Evolutionary conservation across 2,797 vertebrate genomes (phyloP), one percentile per base, ranked within the genome.

Genomic region (Salarias fasciatus): DNA sequence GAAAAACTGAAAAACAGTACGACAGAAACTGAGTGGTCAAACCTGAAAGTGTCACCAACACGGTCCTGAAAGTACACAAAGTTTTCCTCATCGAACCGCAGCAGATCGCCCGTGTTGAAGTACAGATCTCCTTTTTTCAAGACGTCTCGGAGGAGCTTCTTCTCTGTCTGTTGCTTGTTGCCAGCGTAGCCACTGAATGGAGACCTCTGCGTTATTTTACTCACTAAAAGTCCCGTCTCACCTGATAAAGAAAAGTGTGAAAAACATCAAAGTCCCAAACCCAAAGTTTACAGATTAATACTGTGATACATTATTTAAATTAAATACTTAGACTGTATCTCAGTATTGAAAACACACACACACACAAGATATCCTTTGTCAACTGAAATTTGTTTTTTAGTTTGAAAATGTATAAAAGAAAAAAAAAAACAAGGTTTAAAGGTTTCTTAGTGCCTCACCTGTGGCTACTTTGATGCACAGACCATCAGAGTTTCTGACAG

Each of bases 1-100:
- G 35, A 5, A 37, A 5, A 8, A 33, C 4, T 11, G 10, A 38
- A 10, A 38, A 35, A 35, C 6, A 6, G 18, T 24, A 18, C 18
- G 18, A 18, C 24, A 9, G 5, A 35, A 35, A 15, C 11, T 15
- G 2, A 13, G 29, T 41, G 48, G 1, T 42, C 78, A 69, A 47
- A 90, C 97, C 95, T 93, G 87, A 95, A 98, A 2, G 96, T 97
- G 82, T 98, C 97, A 28, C 96, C 96, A 6, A 95, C 92, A 79
- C 94, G 87, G 80, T 98, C 96, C 5, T 95, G 93, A 72, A 98
- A 98, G 77, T 97, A 96, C 51, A 97, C 77, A 74, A 97, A 98
- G 37, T 94, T 94, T 0, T 96, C 86, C 0, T 67, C 51, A 80
- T 96, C 94, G 0, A 96, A 82, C 45, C 85, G 85, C 51, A 97